Conservation (phyloP, 2,797 vertebrate genomes). For the Brachymystax lenok region DNA sequence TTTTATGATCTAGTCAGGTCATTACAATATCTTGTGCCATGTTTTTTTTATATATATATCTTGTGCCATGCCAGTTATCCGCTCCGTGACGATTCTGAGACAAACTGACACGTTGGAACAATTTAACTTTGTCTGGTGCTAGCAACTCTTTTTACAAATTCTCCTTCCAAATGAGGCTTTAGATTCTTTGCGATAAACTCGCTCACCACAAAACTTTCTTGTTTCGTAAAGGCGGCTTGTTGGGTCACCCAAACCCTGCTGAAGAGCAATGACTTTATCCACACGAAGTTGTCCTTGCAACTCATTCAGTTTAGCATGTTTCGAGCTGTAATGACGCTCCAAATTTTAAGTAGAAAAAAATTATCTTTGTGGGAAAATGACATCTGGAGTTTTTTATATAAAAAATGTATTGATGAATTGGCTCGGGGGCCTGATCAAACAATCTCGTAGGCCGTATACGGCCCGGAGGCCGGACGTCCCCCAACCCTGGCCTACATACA, state of each 20-base stretch:
- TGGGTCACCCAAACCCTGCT: slow-evolving; percentile 13
- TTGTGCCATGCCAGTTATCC: too few species aligned
- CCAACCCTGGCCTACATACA: not conserved
- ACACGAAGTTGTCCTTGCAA: slow-evolving; percentile 38
- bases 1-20: too few species aligned
- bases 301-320: slow-evolving; percentile 42
- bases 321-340: slow-evolving; percentile 40
- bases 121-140: too few species aligned
- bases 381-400: not conserved
- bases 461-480: not conserved
- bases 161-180: too few species aligned
- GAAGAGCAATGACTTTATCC: slow-evolving; percentile 33
- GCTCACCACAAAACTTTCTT: slow-evolving; percentile 12
- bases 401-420: not conserved
- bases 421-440: not conserved
- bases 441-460: not conserved
- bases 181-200: slow-evolving; percentile 16
- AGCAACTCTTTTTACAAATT: too few species aligned
- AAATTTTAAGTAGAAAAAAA: not conserved
- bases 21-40: too few species aligned
- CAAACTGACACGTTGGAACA: too few species aligned
- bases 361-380: not conserved
- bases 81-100: too few species aligned
- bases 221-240: slow-evolving; percentile 19
- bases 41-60: too few species aligned